These are phyloP conservation scores for Harpalus rubripes DNA, from an alignment of 2,888 invertebrate species.

Conservation along the genomic window DNA sequence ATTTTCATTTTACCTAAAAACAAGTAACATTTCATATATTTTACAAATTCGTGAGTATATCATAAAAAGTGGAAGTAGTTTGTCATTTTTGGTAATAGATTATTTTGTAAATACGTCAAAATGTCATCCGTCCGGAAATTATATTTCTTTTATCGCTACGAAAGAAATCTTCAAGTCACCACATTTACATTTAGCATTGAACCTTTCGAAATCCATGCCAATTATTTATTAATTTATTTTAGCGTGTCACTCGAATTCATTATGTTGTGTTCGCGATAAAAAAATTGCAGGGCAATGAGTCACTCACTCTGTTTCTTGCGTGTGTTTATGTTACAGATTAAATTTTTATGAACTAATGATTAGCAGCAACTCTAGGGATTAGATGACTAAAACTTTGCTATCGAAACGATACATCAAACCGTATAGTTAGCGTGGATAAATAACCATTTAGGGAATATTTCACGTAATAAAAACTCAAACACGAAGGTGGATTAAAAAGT, in stretches of 20 bases:
- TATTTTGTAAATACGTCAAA: slow-evolving; percentile 1
- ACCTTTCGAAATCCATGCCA: slow-evolving; percentile 20
- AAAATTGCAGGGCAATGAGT: slow-evolving; percentile 26
- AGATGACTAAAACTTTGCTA: not conserved
- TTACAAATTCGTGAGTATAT: not conserved
- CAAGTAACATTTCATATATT: too few species aligned
- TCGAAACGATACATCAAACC: not conserved
- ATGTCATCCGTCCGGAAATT: not conserved
- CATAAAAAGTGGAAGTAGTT: not conserved
- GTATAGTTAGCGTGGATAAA: not conserved
- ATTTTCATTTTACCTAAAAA: too few species aligned
- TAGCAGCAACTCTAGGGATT: not conserved
- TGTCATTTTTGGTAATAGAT: not conserved
- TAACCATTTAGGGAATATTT: too few species aligned
- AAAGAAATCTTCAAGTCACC: slow-evolving; percentile 20
- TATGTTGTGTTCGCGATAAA: slow-evolving; percentile 8
- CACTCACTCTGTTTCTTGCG: slow-evolving; percentile 20
- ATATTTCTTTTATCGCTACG: slow-evolving; percentile 7
- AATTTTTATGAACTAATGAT: slow-evolving; percentile 19
- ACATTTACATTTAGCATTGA: slow-evolving; percentile 34
- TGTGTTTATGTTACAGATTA: slow-evolving; percentile 27
- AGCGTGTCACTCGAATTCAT: slow-evolving; percentile 44
- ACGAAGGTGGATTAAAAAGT: too few species aligned
- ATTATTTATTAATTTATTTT: slow-evolving; percentile 46
- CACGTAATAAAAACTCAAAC: too few species aligned